Conservation (phyloP, 2,113 vertebrate genomes). For the Hemicordylus capensis region DNA sequence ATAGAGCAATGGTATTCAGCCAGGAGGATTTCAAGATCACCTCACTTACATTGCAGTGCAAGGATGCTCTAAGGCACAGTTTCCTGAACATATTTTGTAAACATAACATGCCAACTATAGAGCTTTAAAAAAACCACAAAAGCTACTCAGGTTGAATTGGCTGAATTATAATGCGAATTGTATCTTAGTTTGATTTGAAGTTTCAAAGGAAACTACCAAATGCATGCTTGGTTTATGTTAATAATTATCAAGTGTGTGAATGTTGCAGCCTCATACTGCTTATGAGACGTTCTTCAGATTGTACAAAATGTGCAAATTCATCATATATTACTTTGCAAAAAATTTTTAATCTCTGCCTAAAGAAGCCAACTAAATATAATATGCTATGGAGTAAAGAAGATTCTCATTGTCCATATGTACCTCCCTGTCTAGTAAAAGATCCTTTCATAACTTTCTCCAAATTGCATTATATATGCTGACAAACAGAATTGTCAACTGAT, state of each 20-base stretch:
- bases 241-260: constrained; percentile 14
- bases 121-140: constrained; percentile 31
- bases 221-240: constrained; percentile 41
- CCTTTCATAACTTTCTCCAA: constrained; percentile 11
- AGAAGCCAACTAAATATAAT: constrained; percentile 22
- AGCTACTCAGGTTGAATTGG: constrained; percentile 30
- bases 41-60: constrained; percentile 7
- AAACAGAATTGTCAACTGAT: neutral
- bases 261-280: constrained; percentile 36
- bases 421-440: neutral
- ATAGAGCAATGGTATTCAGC: neutral
- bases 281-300: neutral
- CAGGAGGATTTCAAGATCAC: neutral
- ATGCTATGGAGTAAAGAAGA: neutral
- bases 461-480: constrained; percentile 1
- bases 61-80: neutral
- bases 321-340: neutral
- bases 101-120: constrained; percentile 31
- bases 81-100: constrained; percentile 37
- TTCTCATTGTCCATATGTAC: fast-evolving
- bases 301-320: constrained; percentile 39
- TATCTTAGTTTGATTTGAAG: constrained; percentile 61
- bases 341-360: constrained; percentile 11
- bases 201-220: constrained; percentile 16
- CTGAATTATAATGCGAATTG: constrained; percentile 57